phyloP scores from a whole-genome alignment of 1,140 invertebrate species.

The Drosophila bipectinata region DNA sequence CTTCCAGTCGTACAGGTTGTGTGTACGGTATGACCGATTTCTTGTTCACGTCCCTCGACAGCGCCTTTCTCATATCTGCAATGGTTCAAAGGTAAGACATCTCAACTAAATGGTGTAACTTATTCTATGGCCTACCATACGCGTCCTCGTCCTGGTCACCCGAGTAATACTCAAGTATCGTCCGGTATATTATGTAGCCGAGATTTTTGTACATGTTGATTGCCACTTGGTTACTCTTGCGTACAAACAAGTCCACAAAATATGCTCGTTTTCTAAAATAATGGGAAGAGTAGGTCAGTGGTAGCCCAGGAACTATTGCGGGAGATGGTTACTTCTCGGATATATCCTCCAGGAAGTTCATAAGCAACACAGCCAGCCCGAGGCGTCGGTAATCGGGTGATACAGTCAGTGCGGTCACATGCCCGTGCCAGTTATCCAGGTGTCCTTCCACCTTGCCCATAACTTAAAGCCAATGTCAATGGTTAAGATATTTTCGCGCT shows the following conservation, averaged over 20 bases:
- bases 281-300: constrained; percentile 2
- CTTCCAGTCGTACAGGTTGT: constrained; percentile 97
- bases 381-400: constrained; percentile 96
- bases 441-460: constrained; percentile 99
- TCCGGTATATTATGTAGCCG: constrained; percentile 98
- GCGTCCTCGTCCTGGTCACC: constrained; percentile 99
- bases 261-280: constrained; percentile 93
- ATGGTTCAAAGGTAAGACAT: constrained; percentile 45
- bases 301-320: no score
- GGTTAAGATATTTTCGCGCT: not conserved
- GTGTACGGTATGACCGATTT: constrained; percentile 96
- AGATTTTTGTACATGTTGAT: constrained; percentile 98
- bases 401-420: constrained; percentile 99
- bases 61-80: constrained; percentile 98
- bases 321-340: constrained; percentile 94
- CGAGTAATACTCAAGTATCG: constrained; percentile 98
- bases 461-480: constrained; percentile 86
- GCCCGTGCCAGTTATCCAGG: constrained; percentile 98
- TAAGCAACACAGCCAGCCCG: constrained; percentile 96
- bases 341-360: constrained; percentile 97
- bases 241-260: constrained; percentile 99
- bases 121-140: constrained; percentile 89
- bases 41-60: constrained; percentile 95
- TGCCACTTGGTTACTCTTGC: constrained; percentile 98
- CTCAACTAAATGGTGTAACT: no score